Conservation (phyloP, 2,888 invertebrate genomes). For the Brachypalpus laphriformis region DNA sequence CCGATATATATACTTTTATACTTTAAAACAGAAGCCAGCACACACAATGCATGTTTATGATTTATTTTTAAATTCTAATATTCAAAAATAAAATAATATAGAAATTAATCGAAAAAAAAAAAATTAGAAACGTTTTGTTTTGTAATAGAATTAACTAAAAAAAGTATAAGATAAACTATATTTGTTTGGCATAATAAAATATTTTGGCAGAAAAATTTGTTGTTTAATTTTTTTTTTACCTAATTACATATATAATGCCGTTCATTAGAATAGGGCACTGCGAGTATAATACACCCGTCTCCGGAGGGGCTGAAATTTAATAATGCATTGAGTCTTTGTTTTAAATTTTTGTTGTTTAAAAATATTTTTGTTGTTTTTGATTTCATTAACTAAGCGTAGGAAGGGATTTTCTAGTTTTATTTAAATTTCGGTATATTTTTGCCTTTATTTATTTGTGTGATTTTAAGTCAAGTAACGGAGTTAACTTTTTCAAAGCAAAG, state of each 20-base stretch:
- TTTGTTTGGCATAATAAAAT: constrained; percentile 59
- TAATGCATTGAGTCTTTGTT: constrained; percentile 75
- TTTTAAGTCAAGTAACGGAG: constrained; percentile 72
- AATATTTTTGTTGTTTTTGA: constrained; percentile 49
- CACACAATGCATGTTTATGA: constrained; percentile 53
- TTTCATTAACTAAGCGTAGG: constrained; percentile 58
- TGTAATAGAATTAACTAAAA: constrained; percentile 14
- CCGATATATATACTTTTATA: not conserved
- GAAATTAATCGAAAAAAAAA: constrained; percentile 38
- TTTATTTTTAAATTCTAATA: constrained; percentile 29
- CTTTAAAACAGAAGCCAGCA: constrained; percentile 57
- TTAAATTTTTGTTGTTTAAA: constrained; percentile 69
- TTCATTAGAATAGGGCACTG: constrained; percentile 83
- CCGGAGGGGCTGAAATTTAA: constrained; percentile 81
- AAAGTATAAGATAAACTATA: constrained; percentile 36
- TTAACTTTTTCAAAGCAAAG: constrained; percentile 50
- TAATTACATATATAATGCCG: constrained; percentile 83
- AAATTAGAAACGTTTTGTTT: constrained; percentile 39
- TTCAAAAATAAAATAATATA: constrained; percentile 9
- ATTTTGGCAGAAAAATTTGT: constrained; percentile 58
- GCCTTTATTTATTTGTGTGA: constrained; percentile 17
- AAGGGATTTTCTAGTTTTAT: constrained; percentile 35
- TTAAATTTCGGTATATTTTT: constrained; percentile 34
- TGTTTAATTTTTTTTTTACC: constrained; percentile 78
- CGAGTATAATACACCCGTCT: constrained; percentile 82